Evolutionary conservation across 2,113 vertebrate species (phyloP), one percentile per base, ranked within the genome.

Genomic region (Nerophis lumbriciformis): DNA sequence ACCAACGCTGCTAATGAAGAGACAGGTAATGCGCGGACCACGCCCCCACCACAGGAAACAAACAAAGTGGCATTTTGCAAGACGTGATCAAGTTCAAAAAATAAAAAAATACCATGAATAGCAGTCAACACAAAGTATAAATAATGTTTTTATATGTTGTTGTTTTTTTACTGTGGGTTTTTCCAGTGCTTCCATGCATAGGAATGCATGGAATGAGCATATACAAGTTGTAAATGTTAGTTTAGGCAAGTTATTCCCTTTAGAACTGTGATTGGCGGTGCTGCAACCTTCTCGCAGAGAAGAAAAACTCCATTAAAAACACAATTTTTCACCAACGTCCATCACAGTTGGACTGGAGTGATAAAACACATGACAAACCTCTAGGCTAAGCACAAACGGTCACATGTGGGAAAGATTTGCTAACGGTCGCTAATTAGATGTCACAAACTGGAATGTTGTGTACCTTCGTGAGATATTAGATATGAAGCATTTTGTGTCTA

Each of bases 271-370:
- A 66, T 57, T 65, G 21, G 57, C 56, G 55, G 12, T 12, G 63
- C 28, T 44, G 48, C 3, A 66, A 90, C 84, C 93, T 95, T 96
- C 93, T 94, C 93, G 86, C 11, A 82, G 93, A 95, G 93, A 96
- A 93, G 91, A 93, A 82, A 87, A 4, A 8, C 13, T 53, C 61
- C 39, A 66, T 59, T 55, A 61, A 9, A 54, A 58, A 73, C 35
- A 58, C 49, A 21, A 48, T 61, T 59, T 72, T 52, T 70, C 44
- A 68, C 35, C 54, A 55, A 2, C 1, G 6, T 39, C 66, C 3
- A 48, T 61, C 54, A 73, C 39, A 59, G 21, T 16, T 47, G 36
- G 65, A 45, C 47, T 3, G 28, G 53, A 59, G 63, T 21, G 45
- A 21, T 66, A 14, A 68, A 61, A 65, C 48, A 15, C 11, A n/a